These are phyloP conservation scores for Echiichthys vipera DNA, from an alignment of 2,797 vertebrate species.

Conservation along the genomic window DNA sequence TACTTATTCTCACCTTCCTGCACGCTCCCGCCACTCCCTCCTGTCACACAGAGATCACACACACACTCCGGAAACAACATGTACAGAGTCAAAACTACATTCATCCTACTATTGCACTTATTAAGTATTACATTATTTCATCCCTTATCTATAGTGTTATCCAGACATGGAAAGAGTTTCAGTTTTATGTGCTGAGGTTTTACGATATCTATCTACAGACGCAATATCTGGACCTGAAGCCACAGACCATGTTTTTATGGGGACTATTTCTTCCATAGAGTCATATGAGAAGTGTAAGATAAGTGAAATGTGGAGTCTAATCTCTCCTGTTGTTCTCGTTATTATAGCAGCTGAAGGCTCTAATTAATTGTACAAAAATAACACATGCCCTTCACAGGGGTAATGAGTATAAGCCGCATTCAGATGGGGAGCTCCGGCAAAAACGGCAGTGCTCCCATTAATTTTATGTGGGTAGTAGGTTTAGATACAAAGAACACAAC, in stretches of 20 bases:
- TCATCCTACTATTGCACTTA: not conserved
- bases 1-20: slow-evolving; percentile 54
- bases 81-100: slow-evolving; percentile 2
- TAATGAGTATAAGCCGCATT: not conserved
- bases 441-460: too few species aligned
- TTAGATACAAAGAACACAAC: too few species aligned
- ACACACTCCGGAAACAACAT: slow-evolving; percentile 38
- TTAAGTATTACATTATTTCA: too few species aligned
- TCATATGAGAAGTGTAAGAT: not conserved
- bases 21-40: slow-evolving; percentile 52
- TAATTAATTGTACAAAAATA: not conserved
- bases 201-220: not conserved
- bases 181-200: not conserved
- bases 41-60: slow-evolving; percentile 48
- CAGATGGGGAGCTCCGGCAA: too few species aligned
- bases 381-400: not conserved
- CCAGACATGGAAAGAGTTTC: not conserved
- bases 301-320: not conserved
- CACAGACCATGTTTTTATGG: not conserved
- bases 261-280: not conserved
- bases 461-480: too few species aligned
- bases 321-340: not conserved
- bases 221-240: not conserved
- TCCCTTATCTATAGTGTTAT: not conserved
- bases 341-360: not conserved